Evolutionary conservation across 1,140 invertebrate genomes (phyloP).

Genomic region (Solen grandis): DNA sequence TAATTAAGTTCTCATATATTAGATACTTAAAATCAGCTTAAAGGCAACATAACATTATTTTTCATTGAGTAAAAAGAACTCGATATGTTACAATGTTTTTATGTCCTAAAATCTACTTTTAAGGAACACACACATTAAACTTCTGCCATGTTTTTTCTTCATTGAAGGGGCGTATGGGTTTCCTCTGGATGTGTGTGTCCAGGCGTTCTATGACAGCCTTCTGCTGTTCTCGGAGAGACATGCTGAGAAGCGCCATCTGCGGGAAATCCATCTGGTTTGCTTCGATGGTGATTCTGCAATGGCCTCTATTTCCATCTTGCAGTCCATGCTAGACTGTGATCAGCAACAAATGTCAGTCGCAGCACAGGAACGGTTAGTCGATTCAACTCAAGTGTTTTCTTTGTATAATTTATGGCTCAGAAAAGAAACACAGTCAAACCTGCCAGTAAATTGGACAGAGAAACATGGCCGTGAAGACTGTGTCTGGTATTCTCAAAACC

Average conservation of each 20-base stretch:
- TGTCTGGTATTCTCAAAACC: neutral
- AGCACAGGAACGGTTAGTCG: conserved; percentile 45
- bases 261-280: conserved; percentile 48
- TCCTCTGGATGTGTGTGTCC: conserved; percentile 62
- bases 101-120: too few species aligned
- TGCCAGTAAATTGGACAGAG: neutral
- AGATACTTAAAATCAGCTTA: too few species aligned
- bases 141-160: too few species aligned
- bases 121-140: too few species aligned
- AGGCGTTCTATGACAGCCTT: conserved; percentile 59
- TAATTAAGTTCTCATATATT: too few species aligned
- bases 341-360: conserved; percentile 35
- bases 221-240: conserved; percentile 18
- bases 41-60: too few species aligned
- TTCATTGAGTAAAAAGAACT: too few species aligned
- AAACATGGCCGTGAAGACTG: neutral
- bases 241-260: conserved; percentile 24
- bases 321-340: conserved; percentile 57
- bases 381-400: neutral
- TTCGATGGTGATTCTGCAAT: conserved; percentile 58
- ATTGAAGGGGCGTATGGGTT: conserved; percentile 58
- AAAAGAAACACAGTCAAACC: neutral
- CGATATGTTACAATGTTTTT: too few species aligned
- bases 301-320: conserved; percentile 56
- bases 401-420: neutral